Evolutionary conservation across 2,888 invertebrate genomes (phyloP), one percentile per base, ranked within the genome.

Genomic region (Chrysopilus asiliformis): DNA sequence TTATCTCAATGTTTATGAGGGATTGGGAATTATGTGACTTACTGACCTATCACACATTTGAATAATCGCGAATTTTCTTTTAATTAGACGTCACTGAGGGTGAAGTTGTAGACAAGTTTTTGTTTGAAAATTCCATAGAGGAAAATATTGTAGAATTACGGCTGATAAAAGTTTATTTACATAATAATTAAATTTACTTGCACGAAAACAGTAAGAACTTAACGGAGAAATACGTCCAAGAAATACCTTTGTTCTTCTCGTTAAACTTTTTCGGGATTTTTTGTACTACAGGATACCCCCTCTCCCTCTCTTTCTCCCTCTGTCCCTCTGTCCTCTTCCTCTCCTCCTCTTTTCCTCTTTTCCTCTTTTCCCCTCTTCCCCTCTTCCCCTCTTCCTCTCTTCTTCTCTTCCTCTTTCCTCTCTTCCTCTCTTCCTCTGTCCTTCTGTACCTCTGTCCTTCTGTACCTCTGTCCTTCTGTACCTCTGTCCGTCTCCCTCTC

Each of bases 21-120:
- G n/a, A n/a, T n/a, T n/a, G n/a, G n/a, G n/a, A n/a, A n/a, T n/a
- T n/a, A n/a, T n/a, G n/a, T n/a, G n/a, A n/a, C n/a, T n/a, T n/a
- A n/a, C n/a, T n/a, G n/a, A n/a, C n/a, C n/a, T n/a, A n/a, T n/a
- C n/a, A n/a, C n/a, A n/a, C n/a, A n/a, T n/a, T n/a, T n/a, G n/a
- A n/a, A n/a, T n/a, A n/a, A n/a, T n/a, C n/a, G n/a, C n/a, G n/a
- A n/a, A n/a, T n/a, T n/a, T n/a, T n/a, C n/a, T n/a, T n/a, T n/a
- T n/a, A n/a, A n/a, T n/a, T 36, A 18, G 36, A 30, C 17, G 31
- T 18, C 25, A 31, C 31, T 10, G 36, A 36, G 12, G 18, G 27
- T 34, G 27, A 26, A n/a, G n/a, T n/a, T 6, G 16, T 25, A 2
- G 19, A 17, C n/a, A 27, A 34, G 16, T 12, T 29, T 16, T 13